These are phyloP conservation scores for Eupithecia centaureata DNA, from an alignment of 2,888 invertebrate genomes.

Conservation along the genomic window DNA sequence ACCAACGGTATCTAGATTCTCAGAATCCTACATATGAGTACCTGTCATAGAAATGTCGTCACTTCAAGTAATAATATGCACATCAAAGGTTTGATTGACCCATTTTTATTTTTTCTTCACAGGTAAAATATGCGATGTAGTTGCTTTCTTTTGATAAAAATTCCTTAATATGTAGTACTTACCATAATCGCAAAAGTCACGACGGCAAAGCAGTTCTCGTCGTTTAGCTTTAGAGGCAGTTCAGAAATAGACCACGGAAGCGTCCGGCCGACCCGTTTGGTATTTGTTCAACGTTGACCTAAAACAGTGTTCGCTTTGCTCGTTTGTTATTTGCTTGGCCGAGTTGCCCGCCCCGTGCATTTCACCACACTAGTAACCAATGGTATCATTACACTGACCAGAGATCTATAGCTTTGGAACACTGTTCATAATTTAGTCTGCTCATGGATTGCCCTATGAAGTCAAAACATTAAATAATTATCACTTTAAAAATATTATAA, in stretches of 20 bases:
- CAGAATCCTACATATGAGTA: not conserved
- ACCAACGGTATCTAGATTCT: constrained; percentile 6
- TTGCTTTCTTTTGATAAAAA: not conserved
- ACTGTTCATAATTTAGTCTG: constrained; percentile 10
- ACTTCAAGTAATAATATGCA: not conserved
- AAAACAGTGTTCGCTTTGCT: constrained; percentile 83
- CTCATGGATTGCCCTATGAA: not conserved
- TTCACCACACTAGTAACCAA: constrained; percentile 47
- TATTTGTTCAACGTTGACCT: constrained; percentile 84
- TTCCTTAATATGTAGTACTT: too few relatives aligned
- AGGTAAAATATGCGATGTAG: not conserved
- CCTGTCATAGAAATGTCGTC: not conserved
- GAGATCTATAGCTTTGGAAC: constrained; percentile 12
- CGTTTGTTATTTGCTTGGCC: constrained; percentile 80
- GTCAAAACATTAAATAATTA: not conserved
- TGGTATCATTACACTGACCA: constrained; percentile 44
- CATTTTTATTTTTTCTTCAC: not conserved
- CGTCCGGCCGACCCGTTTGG: constrained; percentile 83
- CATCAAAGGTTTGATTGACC: constrained; percentile 1
- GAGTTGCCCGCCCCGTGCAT: constrained; percentile 60
- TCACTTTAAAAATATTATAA: too few relatives aligned
- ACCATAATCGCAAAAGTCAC: constrained; percentile 67
- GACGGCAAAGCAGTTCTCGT: constrained; percentile 64
- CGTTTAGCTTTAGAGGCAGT: constrained; percentile 75
- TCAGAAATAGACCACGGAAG: constrained; percentile 83